These are phyloP conservation scores for Odontesthes bonariensis DNA, from an alignment of 2,113 vertebrate genomes.

Conservation along the genomic window DNA sequence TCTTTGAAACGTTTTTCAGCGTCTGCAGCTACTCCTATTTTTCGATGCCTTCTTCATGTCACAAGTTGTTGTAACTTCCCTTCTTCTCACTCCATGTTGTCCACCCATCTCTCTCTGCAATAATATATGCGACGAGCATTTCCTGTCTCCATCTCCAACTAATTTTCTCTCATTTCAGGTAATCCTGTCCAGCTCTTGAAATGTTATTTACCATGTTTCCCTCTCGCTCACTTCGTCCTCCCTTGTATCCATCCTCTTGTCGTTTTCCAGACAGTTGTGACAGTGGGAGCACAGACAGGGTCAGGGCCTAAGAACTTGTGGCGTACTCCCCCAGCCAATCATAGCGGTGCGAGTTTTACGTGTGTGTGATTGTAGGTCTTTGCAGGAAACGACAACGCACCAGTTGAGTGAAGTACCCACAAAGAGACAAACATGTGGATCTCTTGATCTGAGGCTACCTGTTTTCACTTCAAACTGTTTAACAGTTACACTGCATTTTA, in stretches of 20 bases:
- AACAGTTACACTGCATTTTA: neutral
- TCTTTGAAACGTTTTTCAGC: neutral
- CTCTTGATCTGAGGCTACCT: neutral
- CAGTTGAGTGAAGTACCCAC: constrained; percentile 1
- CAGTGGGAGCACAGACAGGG: constrained; percentile 64
- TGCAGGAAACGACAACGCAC: constrained; percentile 4
- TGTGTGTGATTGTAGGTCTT: constrained; percentile 18
- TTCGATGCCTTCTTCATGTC: neutral
- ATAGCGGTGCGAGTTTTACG: constrained; percentile 21
- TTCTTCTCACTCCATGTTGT: neutral
- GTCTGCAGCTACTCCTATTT: neutral
- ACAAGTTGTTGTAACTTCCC: neutral
- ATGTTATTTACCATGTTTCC: constrained; percentile 39
- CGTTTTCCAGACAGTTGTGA: constrained; percentile 58
- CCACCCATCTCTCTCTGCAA: neutral
- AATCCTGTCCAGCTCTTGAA: constrained; percentile 37
- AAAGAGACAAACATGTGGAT: neutral
- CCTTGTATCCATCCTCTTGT: constrained; percentile 55
- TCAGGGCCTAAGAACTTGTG: constrained; percentile 49
- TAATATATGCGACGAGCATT: constrained; percentile 23
- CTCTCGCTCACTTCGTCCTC: constrained; percentile 19
- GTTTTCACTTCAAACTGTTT: neutral
- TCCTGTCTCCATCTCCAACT: constrained; percentile 12
- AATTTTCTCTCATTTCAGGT: constrained; percentile 5
- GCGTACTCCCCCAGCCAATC: constrained; percentile 56